phyloP scores from a whole-genome alignment of 2,888 invertebrate genomes.

The Cosmorhoe ocellata region DNA sequence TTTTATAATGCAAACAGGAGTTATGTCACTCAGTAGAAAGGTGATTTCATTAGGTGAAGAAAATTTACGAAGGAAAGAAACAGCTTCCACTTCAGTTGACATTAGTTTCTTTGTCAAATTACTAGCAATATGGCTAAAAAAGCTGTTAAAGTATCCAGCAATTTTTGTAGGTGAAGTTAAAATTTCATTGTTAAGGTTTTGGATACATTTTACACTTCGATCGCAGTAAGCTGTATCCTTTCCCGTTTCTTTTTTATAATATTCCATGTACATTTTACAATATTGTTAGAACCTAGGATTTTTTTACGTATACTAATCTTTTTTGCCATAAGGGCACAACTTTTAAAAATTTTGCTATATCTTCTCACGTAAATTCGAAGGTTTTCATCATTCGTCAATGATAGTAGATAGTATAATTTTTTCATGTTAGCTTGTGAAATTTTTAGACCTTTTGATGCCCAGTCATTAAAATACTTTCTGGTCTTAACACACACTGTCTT shows the following conservation, averaged over 20 bases:
- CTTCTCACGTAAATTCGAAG: background rate
- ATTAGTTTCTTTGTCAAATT: background rate
- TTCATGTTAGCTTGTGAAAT: too few species aligned
- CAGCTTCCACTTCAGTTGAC: background rate
- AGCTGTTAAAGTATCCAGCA: slow-evolving; percentile 1
- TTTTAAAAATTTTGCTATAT: background rate
- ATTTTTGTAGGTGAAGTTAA: background rate
- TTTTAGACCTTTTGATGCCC: too few species aligned
- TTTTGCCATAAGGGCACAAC: background rate
- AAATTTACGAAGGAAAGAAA: background rate
- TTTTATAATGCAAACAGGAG: background rate
- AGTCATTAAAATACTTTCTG: too few species aligned
- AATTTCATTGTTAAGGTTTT: background rate
- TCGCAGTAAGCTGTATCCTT: background rate
- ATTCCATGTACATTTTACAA: too few species aligned
- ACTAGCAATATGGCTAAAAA: background rate
- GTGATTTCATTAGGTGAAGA: background rate
- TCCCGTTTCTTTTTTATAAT: background rate
- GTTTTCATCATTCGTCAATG: too few species aligned
- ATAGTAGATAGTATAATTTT: too few species aligned
- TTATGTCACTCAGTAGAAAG: background rate
- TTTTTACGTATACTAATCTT: background rate
- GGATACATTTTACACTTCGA: background rate
- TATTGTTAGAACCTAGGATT: background rate
- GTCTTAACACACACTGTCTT: too few species aligned